phyloP scores from a whole-genome alignment of 2,888 invertebrate species.

The Endotricha flammealis region DNA sequence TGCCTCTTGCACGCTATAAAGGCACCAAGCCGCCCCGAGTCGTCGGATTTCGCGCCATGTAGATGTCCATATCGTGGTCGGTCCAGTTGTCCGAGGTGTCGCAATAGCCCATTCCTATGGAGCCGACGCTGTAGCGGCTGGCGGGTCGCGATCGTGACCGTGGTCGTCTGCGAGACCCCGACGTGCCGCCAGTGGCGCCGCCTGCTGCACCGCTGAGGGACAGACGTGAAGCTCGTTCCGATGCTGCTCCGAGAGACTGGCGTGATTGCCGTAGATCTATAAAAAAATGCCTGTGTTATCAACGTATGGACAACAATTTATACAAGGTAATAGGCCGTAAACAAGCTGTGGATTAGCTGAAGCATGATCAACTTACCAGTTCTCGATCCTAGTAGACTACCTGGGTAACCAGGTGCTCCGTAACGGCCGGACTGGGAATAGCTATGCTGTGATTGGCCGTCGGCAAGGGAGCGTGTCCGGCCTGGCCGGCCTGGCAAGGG shows the following conservation, averaged over 20 bases:
- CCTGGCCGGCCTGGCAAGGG: slow-evolving; percentile 88
- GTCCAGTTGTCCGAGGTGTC: slow-evolving; percentile 96
- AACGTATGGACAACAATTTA: too few species aligned
- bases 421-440: slow-evolving; percentile 91
- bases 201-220: slow-evolving; percentile 83
- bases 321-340: too few species aligned
- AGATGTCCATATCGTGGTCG: slow-evolving; percentile 96
- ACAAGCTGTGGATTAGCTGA: too few species aligned
- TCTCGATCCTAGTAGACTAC: slow-evolving; percentile 78
- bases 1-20: slow-evolving; percentile 77
- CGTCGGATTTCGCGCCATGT: slow-evolving; percentile 94
- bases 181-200: slow-evolving; percentile 79
- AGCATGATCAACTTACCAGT: slow-evolving; percentile 67
- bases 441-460: slow-evolving; percentile 93
- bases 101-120: slow-evolving; percentile 90
- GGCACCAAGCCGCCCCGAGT: slow-evolving; percentile 91
- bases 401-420: slow-evolving; percentile 85
- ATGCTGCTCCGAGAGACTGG: slow-evolving; percentile 89
- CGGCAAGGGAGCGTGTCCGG: slow-evolving; percentile 88
- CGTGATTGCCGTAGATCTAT: slow-evolving; percentile 90
- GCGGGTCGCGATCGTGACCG: slow-evolving; percentile 89
- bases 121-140: slow-evolving; percentile 88
- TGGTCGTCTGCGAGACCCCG: slow-evolving; percentile 84
- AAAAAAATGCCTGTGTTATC: slow-evolving; percentile 23
- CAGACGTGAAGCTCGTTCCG: slow-evolving; percentile 88